Percentiles rank a stretch among this genome's conserved stretches.
phyloP scores from a whole-genome alignment of 2,113 vertebrate species.

The Oncorhynchus clarkii region DNA sequence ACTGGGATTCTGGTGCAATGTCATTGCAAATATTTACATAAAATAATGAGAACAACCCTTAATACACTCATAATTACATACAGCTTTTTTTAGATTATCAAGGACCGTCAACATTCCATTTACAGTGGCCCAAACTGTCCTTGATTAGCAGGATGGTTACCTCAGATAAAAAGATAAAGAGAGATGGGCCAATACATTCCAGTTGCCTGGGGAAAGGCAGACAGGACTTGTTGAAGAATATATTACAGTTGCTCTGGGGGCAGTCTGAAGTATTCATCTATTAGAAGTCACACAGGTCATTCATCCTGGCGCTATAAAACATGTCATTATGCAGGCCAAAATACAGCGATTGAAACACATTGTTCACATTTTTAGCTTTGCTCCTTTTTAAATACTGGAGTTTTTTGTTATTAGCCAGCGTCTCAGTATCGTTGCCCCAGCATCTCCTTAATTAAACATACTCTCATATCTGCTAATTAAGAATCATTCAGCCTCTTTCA shows the following conservation, averaged over 20 bases:
- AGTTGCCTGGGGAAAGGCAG: constrained; percentile 12
- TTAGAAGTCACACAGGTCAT: constrained; percentile 59
- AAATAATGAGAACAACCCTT: not conserved
- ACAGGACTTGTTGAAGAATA: constrained; percentile 42
- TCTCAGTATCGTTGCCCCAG: no score
- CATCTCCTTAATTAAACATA: constrained; percentile 72
- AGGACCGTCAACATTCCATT: not conserved
- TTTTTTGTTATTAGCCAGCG: constrained; percentile 45
- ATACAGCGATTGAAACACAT: constrained; percentile 73
- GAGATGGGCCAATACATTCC: constrained; percentile 24
- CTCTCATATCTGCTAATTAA: constrained; percentile 79
- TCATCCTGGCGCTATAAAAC: constrained; percentile 50
- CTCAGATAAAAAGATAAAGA: not conserved
- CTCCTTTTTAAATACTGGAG: constrained; percentile 39
- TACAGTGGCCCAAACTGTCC: not conserved
- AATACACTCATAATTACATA: not conserved
- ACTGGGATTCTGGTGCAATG: no score
- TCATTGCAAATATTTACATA: not conserved
- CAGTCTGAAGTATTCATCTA: constrained; percentile 42
- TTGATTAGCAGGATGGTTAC: not conserved
- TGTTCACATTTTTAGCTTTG: constrained; percentile 63
- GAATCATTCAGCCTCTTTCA: constrained; percentile 73
- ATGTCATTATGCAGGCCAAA: constrained; percentile 65
- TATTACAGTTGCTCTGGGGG: constrained; percentile 67
- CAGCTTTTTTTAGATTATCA: not conserved